Base-by-base conservation (phyloP, 2,888 invertebrate genomes). In the Alitta virens region DNA sequence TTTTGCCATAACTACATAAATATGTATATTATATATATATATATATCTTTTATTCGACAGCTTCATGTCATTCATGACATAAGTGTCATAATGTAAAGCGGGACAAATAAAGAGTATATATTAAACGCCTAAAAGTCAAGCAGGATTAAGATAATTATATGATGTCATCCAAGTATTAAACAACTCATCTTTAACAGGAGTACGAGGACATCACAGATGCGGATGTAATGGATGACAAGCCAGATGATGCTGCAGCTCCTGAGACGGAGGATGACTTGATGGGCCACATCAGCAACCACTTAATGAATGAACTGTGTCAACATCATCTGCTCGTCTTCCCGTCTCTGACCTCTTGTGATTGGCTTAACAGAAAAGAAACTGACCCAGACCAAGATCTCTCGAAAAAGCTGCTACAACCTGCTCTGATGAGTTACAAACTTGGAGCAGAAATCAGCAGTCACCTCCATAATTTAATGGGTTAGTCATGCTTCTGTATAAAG, bases 151-250 rank as follows among this genome's bases (percentile, higher is more conserved):
- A n/a, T n/a, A n/a, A n/a, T n/a, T n/a, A n/a, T n/a, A n/a, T n/a
- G n/a, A n/a, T n/a, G n/a, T n/a, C n/a, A n/a, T n/a, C n/a, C n/a
- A n/a, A n/a, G n/a, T n/a, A n/a, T n/a, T n/a, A n/a, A n/a, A n/a
- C n/a, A n/a, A n/a, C n/a, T n/a, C n/a, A n/a, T n/a, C n/a, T 3
- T 52, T 52, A 57, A 7, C 57, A 78, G 76, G 77, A 77, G 38
- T 83, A 78, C 68, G 69, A 68, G 7, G 82, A 82, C 66, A 69
- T 82, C 49, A 71, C 74, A 9, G 75, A 71, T 16, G 70, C 72
- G 12, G 63, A 64, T 16, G 67, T 69, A 2, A 67, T 78, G 16
- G 77, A 74, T 46, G 75, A 75, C 60, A 65, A 59, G 18, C 21
- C 43, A 1, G 56, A 65, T 2, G 42, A 57, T 14, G 16, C 40